A percentile compares a stretch with the other conserved stretches of the same genome.
Conservation (phyloP, 1,140 invertebrate genomes). For the Bombus impatiens region DNA sequence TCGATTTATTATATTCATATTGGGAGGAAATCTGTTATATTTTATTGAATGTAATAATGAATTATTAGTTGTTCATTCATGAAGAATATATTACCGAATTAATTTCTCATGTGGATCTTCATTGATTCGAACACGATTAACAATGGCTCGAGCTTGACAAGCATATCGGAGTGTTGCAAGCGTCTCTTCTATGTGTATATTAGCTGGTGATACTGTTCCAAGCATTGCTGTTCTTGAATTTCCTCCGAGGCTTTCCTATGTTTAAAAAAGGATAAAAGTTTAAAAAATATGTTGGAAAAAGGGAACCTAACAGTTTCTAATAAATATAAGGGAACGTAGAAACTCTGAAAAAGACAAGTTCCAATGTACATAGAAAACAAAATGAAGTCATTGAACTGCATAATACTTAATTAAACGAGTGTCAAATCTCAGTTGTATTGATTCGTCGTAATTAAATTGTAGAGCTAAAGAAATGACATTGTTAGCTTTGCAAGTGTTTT, state of each 20-base stretch:
- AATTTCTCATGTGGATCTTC: conserved; percentile 89
- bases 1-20: background rate
- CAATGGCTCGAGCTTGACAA: conserved; percentile 93
- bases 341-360: background rate
- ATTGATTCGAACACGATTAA: conserved; percentile 90
- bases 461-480: background rate
- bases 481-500: background rate
- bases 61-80: background rate
- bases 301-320: background rate
- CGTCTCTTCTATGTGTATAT: conserved; percentile 90
- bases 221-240: conserved; percentile 87
- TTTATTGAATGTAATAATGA: background rate
- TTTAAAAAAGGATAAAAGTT: background rate
- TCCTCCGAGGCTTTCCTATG: conserved; percentile 86
- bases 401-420: background rate
- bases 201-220: conserved; percentile 90
- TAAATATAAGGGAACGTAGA: background rate
- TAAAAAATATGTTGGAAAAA: background rate
- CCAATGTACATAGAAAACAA: background rate
- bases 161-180: conserved; percentile 94
- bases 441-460: background rate
- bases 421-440: background rate
- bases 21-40: background rate
- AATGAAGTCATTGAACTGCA: background rate
- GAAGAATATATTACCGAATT: conserved; percentile 75